Percentiles rank a stretch among this genome's conserved stretches.
These are phyloP conservation scores for Monomorium pharaonis DNA, from an alignment of 1,140 invertebrate species.

Conservation along the genomic window DNA sequence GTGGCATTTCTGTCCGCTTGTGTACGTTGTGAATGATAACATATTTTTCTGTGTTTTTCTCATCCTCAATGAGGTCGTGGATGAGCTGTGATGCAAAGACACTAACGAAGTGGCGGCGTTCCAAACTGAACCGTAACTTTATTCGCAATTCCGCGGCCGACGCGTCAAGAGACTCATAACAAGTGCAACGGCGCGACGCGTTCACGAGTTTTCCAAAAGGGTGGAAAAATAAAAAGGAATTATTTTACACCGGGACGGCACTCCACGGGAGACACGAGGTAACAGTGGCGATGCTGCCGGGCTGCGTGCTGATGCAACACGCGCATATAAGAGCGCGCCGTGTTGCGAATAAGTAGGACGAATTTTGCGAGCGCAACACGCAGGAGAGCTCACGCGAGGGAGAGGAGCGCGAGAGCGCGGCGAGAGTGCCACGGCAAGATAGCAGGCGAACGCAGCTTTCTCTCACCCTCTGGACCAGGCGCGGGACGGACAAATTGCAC, in stretches of 20 bases:
- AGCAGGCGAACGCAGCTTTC: conserved; percentile 36
- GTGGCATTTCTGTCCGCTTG: too few species aligned
- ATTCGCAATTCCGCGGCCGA: conserved; percentile 45
- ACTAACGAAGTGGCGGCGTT: conserved; percentile 52
- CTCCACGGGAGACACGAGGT: background rate
- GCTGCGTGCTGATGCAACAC: conserved; percentile 33
- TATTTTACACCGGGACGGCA: conserved; percentile 19
- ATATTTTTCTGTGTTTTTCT: conserved; percentile 53
- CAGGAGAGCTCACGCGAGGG: background rate
- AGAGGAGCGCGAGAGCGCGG: conserved; percentile 22
- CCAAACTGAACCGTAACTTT: conserved; percentile 48
- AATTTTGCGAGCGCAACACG: conserved; percentile 33
- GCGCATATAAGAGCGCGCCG: conserved; percentile 13
- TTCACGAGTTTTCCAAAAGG: conserved; percentile 12
- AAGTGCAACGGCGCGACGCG: conserved; percentile 26
- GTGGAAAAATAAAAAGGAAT: background rate
- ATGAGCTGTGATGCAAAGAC: background rate
- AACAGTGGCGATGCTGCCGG: conserved; percentile 6
- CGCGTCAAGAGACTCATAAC: conserved; percentile 52
- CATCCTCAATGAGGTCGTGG: conserved; percentile 34
- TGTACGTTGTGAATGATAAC: background rate
- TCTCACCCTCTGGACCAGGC: conserved; percentile 51
- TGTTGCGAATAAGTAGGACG: conserved; percentile 37
- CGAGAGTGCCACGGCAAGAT: conserved; percentile 30
- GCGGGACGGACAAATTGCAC: conserved; percentile 75